Conservation (phyloP, 2,797 vertebrate genomes). For the Sebastes trivittatus region DNA sequence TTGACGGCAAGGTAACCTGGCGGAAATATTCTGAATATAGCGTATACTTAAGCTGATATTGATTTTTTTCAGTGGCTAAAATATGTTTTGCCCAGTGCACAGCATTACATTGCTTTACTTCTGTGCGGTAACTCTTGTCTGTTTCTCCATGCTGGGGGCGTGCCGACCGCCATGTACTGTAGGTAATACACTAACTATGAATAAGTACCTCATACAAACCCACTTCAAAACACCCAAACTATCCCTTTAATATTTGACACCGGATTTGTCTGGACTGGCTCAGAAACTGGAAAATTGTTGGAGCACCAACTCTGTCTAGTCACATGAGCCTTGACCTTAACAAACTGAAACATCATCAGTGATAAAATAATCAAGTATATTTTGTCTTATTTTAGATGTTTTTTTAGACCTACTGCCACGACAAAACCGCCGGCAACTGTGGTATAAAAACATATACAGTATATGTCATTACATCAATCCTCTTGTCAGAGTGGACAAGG, state of each 20-base stretch:
- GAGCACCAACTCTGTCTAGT: neutral
- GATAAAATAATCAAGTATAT: neutral
- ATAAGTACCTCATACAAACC: neutral
- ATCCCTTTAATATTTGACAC: neutral
- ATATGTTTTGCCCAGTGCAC: no score
- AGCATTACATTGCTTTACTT: no score
- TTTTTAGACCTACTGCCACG: constrained; percentile 50
- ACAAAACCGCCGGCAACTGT: constrained; percentile 47
- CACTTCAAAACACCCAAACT: neutral
- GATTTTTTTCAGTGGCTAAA: no score
- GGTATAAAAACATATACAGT: constrained; percentile 5
- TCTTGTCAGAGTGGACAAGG: constrained; percentile 3
- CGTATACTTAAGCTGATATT: no score
- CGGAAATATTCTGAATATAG: no score
- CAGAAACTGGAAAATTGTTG: neutral
- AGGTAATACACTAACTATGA: neutral
- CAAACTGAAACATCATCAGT: neutral
- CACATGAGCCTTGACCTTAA: neutral
- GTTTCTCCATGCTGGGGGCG: no score
- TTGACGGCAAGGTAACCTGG: no score
- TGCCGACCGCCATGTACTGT: neutral
- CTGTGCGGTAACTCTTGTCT: no score
- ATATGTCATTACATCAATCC: neutral
- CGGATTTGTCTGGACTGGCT: constrained; percentile 6
- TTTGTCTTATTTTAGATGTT: constrained; percentile 10